Percentiles rank a stretch among this genome's conserved stretches.
Evolutionary conservation across 1,140 invertebrate species (phyloP).

Genomic region (Ladona fulva): DNA sequence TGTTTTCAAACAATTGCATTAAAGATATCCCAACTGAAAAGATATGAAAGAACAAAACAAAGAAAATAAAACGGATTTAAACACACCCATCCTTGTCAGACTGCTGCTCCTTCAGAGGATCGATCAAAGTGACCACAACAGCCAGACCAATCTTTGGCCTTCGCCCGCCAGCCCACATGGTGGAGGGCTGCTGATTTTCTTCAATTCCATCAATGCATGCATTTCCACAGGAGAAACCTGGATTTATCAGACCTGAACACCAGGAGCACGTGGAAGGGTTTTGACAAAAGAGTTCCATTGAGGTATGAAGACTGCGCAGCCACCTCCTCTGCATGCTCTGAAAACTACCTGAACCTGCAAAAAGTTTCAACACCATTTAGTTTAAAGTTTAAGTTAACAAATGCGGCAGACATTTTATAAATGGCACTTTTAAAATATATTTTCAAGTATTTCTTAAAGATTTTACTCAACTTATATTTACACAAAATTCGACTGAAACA

Average conservation of each 20-base stretch:
- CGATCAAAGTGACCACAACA: neutral
- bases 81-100: neutral
- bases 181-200: neutral
- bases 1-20: too few species aligned
- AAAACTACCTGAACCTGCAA: constrained; percentile 32
- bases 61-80: neutral
- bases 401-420: too few species aligned
- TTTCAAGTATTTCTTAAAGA: too few species aligned
- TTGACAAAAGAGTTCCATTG: constrained; percentile 32
- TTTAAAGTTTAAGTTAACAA: too few species aligned
- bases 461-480: too few species aligned
- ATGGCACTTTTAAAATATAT: too few species aligned
- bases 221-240: constrained; percentile 63
- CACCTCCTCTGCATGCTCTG: constrained; percentile 46
- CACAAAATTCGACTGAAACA: too few species aligned
- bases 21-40: too few species aligned
- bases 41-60: too few species aligned
- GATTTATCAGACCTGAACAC: neutral
- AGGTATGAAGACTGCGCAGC: constrained; percentile 44
- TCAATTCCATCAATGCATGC: constrained; percentile 39
- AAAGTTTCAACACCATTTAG: too few species aligned
- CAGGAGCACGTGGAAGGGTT: neutral
- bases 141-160: neutral
- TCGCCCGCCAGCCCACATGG: neutral
- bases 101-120: neutral